Evolutionary conservation across 1,140 invertebrate species (phyloP).

Genomic region (Drosophila ironensis): DNA sequence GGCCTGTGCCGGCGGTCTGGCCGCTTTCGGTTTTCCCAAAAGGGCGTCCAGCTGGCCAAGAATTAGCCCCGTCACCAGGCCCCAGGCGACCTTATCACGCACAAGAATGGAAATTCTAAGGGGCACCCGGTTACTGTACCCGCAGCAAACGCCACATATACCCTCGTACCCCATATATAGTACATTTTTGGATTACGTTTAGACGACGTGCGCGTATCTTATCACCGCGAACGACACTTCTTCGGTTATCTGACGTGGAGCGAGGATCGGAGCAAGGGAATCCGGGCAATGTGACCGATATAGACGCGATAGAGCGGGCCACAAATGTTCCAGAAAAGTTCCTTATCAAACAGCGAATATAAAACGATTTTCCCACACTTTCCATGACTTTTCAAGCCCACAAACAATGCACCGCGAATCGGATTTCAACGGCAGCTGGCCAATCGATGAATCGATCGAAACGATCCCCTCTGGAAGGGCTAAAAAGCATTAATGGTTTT

Average conservation of each 20-base stretch:
- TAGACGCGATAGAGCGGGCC: background rate
- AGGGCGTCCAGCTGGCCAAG: conserved; percentile 27
- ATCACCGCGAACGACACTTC: conserved; percentile 39
- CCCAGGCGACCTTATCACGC: conserved; percentile 9
- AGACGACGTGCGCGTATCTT: conserved; percentile 33
- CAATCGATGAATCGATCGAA: too few species aligned
- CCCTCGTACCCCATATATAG: too few species aligned
- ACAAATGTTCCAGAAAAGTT: too few species aligned
- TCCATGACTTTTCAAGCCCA: too few species aligned
- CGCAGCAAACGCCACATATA: too few species aligned
- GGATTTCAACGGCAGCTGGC: too few species aligned
- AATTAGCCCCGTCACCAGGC: background rate
- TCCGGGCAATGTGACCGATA: conserved; percentile 39
- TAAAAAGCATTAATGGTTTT: background rate
- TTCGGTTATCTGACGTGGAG: conserved; percentile 39
- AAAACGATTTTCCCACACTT: too few species aligned
- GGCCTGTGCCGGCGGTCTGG: conserved; percentile 1
- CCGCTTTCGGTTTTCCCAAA: background rate
- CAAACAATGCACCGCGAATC: too few species aligned
- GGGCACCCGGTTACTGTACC: too few species aligned
- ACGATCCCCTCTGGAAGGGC: too few species aligned
- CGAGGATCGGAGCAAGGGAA: too few species aligned
- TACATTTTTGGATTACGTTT: conserved; percentile 38
- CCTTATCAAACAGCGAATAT: too few species aligned
- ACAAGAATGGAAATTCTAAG: background rate